These are phyloP conservation scores for Muscicapa adusta DNA, from an alignment of 2,113 vertebrate species.

Conservation along the genomic window DNA sequence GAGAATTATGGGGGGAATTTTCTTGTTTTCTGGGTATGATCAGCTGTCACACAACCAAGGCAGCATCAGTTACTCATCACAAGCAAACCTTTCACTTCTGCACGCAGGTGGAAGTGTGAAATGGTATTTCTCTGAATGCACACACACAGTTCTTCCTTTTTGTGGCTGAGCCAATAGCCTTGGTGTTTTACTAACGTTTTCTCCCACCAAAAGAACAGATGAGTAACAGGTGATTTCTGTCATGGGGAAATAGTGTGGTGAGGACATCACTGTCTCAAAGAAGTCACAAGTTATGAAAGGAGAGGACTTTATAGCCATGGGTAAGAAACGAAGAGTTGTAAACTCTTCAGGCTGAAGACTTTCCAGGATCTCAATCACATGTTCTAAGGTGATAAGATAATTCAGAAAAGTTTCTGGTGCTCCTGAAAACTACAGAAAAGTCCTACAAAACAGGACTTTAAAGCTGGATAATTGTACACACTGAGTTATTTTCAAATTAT, in stretches of 20 bases:
- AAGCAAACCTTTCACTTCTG: not conserved
- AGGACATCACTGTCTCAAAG: not conserved
- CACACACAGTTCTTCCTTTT: not conserved
- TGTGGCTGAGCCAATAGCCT: not conserved
- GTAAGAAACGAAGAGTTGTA: not conserved
- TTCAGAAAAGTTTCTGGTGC: not conserved
- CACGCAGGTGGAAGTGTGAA: not conserved
- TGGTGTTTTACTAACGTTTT: constrained; percentile 3
- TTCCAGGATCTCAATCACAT: not conserved
- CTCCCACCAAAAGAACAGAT: not conserved
- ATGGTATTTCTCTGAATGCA: not conserved
- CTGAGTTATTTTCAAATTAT: not conserved
- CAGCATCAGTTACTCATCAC: not conserved
- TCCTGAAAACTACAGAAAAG: not conserved
- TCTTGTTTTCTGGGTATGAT: not conserved
- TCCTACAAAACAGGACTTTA: not conserved
- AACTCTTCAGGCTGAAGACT: not conserved
- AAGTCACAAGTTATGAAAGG: not conserved
- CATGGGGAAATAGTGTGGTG: not conserved
- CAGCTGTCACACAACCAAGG: not conserved
- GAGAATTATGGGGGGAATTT: not conserved
- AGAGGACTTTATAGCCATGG: not conserved
- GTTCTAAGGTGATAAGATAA: not conserved
- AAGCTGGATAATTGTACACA: not conserved
- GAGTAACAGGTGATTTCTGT: not conserved